Evolutionary conservation across 1,140 invertebrate species (phyloP).

Genomic region (Drosophila ercepeae): DNA sequence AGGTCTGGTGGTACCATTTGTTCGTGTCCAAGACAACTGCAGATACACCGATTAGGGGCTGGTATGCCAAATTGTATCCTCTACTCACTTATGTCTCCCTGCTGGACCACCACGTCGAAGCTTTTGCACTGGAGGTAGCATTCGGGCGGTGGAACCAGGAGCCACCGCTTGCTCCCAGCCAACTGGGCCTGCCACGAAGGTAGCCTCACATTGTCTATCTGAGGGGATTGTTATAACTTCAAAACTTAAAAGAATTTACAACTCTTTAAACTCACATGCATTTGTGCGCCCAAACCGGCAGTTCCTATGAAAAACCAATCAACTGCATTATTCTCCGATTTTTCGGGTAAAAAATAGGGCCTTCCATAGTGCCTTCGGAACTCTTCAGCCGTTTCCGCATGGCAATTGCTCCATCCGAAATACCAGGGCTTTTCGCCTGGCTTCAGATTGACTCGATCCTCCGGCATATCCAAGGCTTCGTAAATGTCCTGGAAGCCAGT

Average conservation of each 20-base stretch:
- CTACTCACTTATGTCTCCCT: conserved; percentile 94
- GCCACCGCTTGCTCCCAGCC: conserved; percentile 93
- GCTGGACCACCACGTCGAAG: conserved; percentile 89
- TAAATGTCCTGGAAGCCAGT: conserved; percentile 89
- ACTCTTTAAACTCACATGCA: conserved; percentile 89
- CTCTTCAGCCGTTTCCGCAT: conserved; percentile 89
- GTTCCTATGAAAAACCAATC: conserved; percentile 99
- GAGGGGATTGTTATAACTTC: conserved; percentile 1
- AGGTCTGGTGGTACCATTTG: conserved; percentile 96
- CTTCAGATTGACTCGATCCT: conserved; percentile 87
- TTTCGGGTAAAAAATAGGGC: conserved; percentile 94
- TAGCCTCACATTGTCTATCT: conserved; percentile 95
- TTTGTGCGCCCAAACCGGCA: conserved; percentile 94
- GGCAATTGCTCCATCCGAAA: conserved; percentile 97
- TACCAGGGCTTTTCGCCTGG: conserved; percentile 90
- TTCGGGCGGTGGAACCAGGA: conserved; percentile 93
- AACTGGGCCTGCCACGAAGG: conserved; percentile 98
- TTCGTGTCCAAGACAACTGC: conserved; percentile 97
- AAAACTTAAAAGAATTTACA: neutral
- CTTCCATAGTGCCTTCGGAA: conserved; percentile 91
- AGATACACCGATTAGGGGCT: conserved; percentile 65
- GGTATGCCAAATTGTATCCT: neutral
- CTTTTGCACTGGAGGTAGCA: conserved; percentile 90
- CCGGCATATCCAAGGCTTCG: conserved; percentile 92
- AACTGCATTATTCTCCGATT: conserved; percentile 92